These are phyloP conservation scores for Gonatopus flavifemur DNA, from an alignment of 1,140 invertebrate species.

Conservation along the genomic window DNA sequence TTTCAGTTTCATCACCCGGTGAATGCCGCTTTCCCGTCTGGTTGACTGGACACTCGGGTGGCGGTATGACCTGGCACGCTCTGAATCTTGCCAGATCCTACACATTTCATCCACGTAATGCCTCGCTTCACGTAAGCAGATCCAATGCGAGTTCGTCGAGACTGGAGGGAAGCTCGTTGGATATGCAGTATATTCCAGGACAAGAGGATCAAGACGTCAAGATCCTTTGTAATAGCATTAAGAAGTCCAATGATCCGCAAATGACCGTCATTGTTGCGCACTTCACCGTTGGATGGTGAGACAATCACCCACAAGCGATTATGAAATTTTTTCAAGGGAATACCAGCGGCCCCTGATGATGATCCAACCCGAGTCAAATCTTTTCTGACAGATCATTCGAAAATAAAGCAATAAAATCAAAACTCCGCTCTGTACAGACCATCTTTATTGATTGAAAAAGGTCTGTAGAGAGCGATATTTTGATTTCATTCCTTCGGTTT, in stretches of 20 bases:
- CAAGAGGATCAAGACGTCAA: constrained; percentile 66
- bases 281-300: constrained; percentile 76
- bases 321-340: no score
- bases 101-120: constrained; percentile 73
- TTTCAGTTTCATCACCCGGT: constrained; percentile 56
- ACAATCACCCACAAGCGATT: no score
- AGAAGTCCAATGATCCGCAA: constrained; percentile 62
- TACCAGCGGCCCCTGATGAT: no score
- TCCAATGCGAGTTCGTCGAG: constrained; percentile 46
- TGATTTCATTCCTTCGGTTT: no score
- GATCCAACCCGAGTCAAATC: no score
- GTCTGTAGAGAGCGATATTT: no score
- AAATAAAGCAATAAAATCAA: no score
- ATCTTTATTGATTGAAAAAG: no score
- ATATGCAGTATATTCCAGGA: constrained; percentile 54
- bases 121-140: constrained; percentile 67
- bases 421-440: no score
- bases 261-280: constrained; percentile 70
- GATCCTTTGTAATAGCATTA: constrained; percentile 69
- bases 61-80: constrained; percentile 71
- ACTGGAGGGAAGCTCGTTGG: constrained; percentile 41
- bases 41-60: constrained; percentile 68
- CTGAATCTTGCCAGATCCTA: constrained; percentile 74
- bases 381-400: no score
- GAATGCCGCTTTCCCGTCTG: constrained; percentile 75